Conservation (phyloP, 2,888 invertebrate genomes). For the Chrysolina oricalcia region DNA sequence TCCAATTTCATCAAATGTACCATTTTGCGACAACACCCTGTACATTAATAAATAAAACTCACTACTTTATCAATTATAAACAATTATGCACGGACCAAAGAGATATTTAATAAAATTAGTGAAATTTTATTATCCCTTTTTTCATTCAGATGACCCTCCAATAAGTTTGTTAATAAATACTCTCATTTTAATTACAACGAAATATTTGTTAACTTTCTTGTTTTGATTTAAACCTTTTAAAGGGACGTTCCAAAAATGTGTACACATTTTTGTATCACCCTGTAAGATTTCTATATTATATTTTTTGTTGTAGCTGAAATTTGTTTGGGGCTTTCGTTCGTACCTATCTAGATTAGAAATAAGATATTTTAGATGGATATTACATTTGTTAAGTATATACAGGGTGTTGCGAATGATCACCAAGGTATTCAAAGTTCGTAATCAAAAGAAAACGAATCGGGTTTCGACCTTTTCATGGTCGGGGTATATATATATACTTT, state of each 20-base stretch:
- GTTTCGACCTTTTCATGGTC: not conserved
- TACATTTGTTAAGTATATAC: constrained; percentile 38
- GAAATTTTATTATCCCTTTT: constrained; percentile 49
- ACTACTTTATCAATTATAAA: constrained; percentile 27
- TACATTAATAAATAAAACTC: constrained; percentile 23
- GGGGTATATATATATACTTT: not conserved
- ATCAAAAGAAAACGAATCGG: not conserved
- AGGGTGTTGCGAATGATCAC: constrained; percentile 28
- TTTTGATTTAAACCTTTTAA: not conserved
- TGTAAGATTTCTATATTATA: constrained; percentile 12
- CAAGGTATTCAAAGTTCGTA: not conserved
- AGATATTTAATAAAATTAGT: constrained; percentile 58
- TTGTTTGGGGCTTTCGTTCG: constrained; percentile 9
- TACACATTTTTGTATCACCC: not conserved
- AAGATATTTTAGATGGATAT: constrained; percentile 16
- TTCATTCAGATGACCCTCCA: not conserved
- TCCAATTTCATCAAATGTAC: not conserved
- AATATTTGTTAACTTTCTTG: not conserved
- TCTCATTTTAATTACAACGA: constrained; percentile 1
- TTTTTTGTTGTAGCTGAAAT: not conserved
- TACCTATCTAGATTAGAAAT: constrained; percentile 19
- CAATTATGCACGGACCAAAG: constrained; percentile 65
- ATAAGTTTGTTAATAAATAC: not conserved
- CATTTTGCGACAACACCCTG: not conserved
- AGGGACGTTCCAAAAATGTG: not conserved